Conservation (phyloP, 2,113 vertebrate genomes). For the Brachypodius melanocephalos region DNA sequence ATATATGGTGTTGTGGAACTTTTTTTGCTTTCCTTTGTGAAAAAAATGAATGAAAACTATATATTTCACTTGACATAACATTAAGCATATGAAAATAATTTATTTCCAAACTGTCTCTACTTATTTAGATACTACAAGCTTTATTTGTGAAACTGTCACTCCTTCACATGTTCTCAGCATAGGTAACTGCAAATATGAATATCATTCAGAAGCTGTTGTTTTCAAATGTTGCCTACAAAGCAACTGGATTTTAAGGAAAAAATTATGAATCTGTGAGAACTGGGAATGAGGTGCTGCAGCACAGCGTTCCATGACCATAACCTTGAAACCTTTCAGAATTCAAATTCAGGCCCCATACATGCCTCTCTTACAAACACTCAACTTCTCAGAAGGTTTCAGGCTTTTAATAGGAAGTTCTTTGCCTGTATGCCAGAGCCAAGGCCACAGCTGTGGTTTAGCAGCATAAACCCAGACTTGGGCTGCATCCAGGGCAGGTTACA, state of each 20-base stretch:
- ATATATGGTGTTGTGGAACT: rapidly evolving
- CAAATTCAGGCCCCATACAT: neutral
- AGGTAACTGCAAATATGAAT: neutral
- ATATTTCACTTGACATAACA: neutral
- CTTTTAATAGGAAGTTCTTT: neutral
- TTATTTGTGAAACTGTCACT: neutral
- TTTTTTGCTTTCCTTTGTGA: neutral
- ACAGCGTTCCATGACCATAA: neutral
- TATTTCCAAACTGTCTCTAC: neutral
- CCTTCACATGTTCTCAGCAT: neutral
- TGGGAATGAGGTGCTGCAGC: neutral
- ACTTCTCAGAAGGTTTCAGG: neutral
- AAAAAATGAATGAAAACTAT: neutral
- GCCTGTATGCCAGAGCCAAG: neutral
- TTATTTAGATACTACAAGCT: neutral
- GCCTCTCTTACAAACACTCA: neutral
- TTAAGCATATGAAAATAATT: neutral
- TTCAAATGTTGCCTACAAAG: neutral
- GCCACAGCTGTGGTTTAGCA: neutral
- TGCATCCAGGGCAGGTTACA: neutral
- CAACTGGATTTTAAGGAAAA: neutral
- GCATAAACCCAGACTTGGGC: neutral
- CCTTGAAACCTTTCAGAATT: neutral
- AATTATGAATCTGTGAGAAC: neutral
- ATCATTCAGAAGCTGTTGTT: neutral